These are phyloP conservation scores for Cerastis leucographa DNA, from an alignment of 2,888 invertebrate genomes.

Conservation along the genomic window DNA sequence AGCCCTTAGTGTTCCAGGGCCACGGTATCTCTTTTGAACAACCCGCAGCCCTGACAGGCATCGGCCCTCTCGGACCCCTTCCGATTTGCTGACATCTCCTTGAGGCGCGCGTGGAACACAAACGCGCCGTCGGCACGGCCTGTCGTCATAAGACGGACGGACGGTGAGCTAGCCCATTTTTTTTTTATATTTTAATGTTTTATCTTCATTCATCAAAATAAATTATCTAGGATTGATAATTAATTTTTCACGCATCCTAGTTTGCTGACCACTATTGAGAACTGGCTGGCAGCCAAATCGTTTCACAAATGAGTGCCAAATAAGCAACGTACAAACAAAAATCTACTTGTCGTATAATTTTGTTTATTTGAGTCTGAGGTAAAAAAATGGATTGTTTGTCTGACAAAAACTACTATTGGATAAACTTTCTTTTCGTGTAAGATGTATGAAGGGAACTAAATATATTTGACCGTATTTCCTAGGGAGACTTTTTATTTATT, in stretches of 20 bases:
- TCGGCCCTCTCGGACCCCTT: no score
- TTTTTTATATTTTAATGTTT: no score
- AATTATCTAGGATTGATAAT: no score
- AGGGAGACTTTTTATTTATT: background rate
- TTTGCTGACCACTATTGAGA: slow-evolving; percentile 14
- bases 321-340: slow-evolving; percentile 62
- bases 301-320: slow-evolving; percentile 51
- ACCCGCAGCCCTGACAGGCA: no score
- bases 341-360: slow-evolving; percentile 25
- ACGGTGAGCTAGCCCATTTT: no score
- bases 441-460: slow-evolving; percentile 17
- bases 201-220: no score
- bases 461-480: slow-evolving; percentile 18
- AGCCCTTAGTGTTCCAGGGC: no score
- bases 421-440: background rate
- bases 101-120: no score
- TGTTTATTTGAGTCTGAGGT: slow-evolving; percentile 30
- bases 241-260: slow-evolving; percentile 18
- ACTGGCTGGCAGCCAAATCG: slow-evolving; percentile 68
- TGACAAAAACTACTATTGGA: slow-evolving; percentile 11
- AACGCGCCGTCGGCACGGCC: no score
- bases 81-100: no score
- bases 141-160: no score
- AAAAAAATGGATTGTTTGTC: slow-evolving; percentile 41
- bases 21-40: no score